Base-by-base conservation (phyloP, 2,797 vertebrate species). In the Sebastes matsubarae region DNA sequence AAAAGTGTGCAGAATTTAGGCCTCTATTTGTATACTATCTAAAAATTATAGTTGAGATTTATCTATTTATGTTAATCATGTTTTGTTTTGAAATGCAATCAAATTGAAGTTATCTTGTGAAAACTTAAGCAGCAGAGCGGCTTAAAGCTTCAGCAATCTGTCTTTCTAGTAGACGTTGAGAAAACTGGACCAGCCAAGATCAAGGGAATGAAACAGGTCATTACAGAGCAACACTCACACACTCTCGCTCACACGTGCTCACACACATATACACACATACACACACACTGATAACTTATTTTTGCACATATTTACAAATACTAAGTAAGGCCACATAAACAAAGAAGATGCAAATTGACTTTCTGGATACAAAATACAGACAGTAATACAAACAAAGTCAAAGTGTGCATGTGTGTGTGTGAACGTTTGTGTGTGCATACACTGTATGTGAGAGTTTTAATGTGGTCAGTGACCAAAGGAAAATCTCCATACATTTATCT, bases 121-220 rank as follows among this genome's bases (percentile, higher is more conserved):
- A 79, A 72, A 75, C 14, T 5, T 52, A 54, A 75, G 32, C 27
- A 63, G 59, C 55, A 59, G 27, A 60, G 60, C 10, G 16, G n/a
- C 38, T 88, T 70, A 73, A 84, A 82, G 61, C 58, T 65, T 67
- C 16, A 72, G 34, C 54, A 52, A 79, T 83, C 59, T 73, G 66
- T 88, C 79, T 86, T 80, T 69, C 61, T 64, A 79, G 42, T 57
- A 59, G 79, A 85, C 16, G 61, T 66, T 2, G 20, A 78, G 80
- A 80, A 87, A 87, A 81, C 70, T 59, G 70, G 74, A 81, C 68
- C 87, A 84, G 68, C 82, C 55, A 55, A 89, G 91, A 94, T 92
- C 90, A 94, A 93, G 88, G 80, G 80, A 85, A 83, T 89, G 75
- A 84, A 91, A 87, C 88, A 92, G 85, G 75, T 91, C 88, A 79